These are phyloP conservation scores for Colostygia pectinataria DNA, from an alignment of 2,888 invertebrate species.

Conservation along the genomic window DNA sequence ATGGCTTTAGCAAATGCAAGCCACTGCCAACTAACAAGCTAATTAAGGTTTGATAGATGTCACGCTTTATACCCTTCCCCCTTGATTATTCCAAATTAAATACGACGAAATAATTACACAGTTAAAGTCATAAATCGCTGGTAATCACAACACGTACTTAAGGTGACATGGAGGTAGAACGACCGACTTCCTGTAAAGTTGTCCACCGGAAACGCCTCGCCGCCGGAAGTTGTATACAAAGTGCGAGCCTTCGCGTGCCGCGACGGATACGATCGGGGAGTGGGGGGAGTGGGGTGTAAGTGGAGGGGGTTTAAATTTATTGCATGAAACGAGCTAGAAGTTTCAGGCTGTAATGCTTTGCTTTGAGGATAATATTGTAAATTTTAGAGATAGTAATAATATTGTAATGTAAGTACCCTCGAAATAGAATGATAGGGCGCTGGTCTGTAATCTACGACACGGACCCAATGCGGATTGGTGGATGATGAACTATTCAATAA, in stretches of 20 bases:
- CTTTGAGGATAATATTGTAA: conserved; percentile 9
- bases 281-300: conserved; percentile 11
- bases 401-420: too few relatives aligned
- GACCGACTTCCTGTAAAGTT: conserved; percentile 64
- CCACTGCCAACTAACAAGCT: too few relatives aligned
- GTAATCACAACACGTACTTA: conserved; percentile 75
- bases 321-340: conserved; percentile 25
- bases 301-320: conserved; percentile 28
- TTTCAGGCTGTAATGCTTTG: conserved; percentile 2
- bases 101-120: conserved; percentile 58
- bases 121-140: conserved; percentile 59
- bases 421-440: too few relatives aligned
- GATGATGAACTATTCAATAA: too few relatives aligned
- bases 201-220: conserved; percentile 55
- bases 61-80: background rate
- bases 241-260: conserved; percentile 77
- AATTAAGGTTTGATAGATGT: background rate
- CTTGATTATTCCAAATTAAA: conserved; percentile 27
- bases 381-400: too few relatives aligned
- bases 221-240: conserved; percentile 78
- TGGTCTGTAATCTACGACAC: too few relatives aligned
- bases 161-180: conserved; percentile 75
- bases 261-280: conserved; percentile 35
- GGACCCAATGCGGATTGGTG: too few relatives aligned
- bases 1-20: too few relatives aligned